These are phyloP conservation scores for Sarcophaga variegata DNA, from an alignment of 2,888 invertebrate genomes.

Conservation along the genomic window DNA sequence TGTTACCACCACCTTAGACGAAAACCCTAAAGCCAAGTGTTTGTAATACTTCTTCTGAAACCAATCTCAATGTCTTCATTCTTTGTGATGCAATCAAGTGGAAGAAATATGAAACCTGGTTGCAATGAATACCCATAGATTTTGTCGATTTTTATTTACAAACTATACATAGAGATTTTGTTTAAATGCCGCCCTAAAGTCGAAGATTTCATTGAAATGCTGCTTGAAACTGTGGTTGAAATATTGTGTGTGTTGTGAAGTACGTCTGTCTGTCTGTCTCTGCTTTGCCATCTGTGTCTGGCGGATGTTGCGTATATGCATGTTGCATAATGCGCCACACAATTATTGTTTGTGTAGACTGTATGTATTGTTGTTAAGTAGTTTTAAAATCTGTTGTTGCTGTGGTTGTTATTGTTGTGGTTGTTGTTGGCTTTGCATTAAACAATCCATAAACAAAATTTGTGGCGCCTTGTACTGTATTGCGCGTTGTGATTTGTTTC, in stretches of 20 bases:
- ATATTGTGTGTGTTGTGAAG: slow-evolving; percentile 13
- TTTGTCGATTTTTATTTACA: too few species aligned
- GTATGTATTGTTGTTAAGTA: too few species aligned
- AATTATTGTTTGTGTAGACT: too few species aligned
- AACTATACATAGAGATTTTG: background rate
- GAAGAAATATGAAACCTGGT: background rate
- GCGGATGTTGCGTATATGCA: background rate
- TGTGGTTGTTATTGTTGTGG: slow-evolving; percentile 6
- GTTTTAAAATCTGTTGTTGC: background rate
- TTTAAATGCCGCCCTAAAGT: slow-evolving; percentile 23
- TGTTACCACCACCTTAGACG: too few species aligned
- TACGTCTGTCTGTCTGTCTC: background rate
- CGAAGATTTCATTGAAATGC: slow-evolving; percentile 16
- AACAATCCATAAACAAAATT: slow-evolving; percentile 41
- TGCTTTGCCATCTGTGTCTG: background rate
- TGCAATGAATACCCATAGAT: slow-evolving; percentile 30
- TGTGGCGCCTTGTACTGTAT: slow-evolving; percentile 50
- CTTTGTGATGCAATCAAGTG: too few species aligned
- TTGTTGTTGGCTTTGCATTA: slow-evolving; percentile 10
- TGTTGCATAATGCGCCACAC: slow-evolving; percentile 22
- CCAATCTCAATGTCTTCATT: too few species aligned
- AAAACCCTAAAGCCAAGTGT: too few species aligned
- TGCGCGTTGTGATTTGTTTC: slow-evolving; percentile 21
- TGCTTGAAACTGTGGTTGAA: slow-evolving; percentile 30
- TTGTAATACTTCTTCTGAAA: too few species aligned